Percentiles rank a stretch among this genome's conserved stretches.
These are phyloP conservation scores for Nephrotoma appendiculata DNA, from an alignment of 2,888 invertebrate genomes.

Conservation along the genomic window DNA sequence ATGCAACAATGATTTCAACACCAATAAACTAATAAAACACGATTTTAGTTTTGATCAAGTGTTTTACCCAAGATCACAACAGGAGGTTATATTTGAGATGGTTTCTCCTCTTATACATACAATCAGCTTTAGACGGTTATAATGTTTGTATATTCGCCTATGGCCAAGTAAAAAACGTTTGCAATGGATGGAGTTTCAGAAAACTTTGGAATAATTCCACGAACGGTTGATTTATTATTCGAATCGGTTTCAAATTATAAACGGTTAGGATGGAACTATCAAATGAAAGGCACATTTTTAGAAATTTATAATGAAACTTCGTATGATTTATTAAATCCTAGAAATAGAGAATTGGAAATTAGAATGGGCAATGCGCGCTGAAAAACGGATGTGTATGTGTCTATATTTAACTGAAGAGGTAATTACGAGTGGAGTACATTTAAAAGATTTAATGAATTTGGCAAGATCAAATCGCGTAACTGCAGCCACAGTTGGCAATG, in stretches of 20 bases:
- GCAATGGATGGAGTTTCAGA: conserved; percentile 73
- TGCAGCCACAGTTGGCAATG: conserved; percentile 61
- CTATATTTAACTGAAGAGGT: conserved; percentile 52
- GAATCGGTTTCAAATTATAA: conserved; percentile 51
- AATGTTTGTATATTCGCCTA: conserved; percentile 87
- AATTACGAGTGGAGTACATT: conserved; percentile 46
- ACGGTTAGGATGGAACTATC: conserved; percentile 62
- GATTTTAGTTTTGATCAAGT: conserved; percentile 74
- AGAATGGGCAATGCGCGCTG: conserved; percentile 50
- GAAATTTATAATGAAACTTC: conserved; percentile 80
- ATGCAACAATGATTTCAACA: conserved; percentile 21
- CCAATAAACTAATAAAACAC: conserved; percentile 35
- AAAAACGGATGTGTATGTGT: conserved; percentile 52
- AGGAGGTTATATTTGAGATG: conserved; percentile 70
- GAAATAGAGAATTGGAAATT: conserved; percentile 56
- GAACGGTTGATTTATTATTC: conserved; percentile 70
- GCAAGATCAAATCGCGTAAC: conserved; percentile 72
- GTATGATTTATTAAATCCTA: conserved; percentile 57
- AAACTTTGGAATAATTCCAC: conserved; percentile 65
- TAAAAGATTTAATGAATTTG: conserved; percentile 51
- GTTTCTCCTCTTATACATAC: conserved; percentile 70
- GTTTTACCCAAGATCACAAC: conserved; percentile 56
- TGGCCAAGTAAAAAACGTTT: conserved; percentile 77
- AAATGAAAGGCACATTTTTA: conserved; percentile 58
- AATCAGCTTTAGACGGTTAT: conserved; percentile 77